phyloP scores from a whole-genome alignment of 92 coral and sea anemone species.

The Micromussa lordhowensis region DNA sequence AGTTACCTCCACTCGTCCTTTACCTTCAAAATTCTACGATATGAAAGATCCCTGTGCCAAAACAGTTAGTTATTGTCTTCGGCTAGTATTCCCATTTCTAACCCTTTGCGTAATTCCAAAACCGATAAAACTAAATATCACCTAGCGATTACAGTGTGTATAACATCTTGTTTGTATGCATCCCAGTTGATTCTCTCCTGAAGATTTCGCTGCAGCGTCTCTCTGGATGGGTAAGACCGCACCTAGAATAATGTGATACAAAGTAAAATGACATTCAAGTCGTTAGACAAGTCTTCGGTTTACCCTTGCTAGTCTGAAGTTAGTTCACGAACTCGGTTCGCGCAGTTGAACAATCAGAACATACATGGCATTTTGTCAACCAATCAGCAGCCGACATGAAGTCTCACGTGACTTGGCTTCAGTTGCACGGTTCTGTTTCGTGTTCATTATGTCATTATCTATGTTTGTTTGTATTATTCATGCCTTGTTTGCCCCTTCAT shows the following conservation, averaged over 20 bases:
- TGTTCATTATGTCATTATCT: background rate
- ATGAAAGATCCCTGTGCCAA: no score
- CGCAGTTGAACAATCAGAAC: background rate
- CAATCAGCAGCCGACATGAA: background rate
- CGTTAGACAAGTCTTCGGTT: background rate
- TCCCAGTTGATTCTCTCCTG: conserved; percentile 96
- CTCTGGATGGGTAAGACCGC: conserved; percentile 84
- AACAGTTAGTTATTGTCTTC: no score
- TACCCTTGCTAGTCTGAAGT: background rate
- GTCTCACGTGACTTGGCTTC: background rate
- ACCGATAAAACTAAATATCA: background rate
- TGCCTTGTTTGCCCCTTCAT: no score
- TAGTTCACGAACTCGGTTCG: background rate
- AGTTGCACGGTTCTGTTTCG: background rate
- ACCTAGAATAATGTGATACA: conserved; percentile 55
- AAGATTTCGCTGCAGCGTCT: conserved; percentile 84
- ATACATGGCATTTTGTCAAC: no score
- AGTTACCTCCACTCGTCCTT: no score
- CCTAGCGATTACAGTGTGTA: conserved; percentile 37
- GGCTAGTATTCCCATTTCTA: no score
- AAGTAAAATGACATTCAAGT: background rate
- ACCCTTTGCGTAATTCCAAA: background rate
- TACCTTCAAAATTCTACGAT: no score
- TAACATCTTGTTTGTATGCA: conserved; percentile 78
- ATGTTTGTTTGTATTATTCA: no score